Evolutionary conservation across 2,797 vertebrate species (phyloP).

Genomic region (Acipenser transmontanus): DNA sequence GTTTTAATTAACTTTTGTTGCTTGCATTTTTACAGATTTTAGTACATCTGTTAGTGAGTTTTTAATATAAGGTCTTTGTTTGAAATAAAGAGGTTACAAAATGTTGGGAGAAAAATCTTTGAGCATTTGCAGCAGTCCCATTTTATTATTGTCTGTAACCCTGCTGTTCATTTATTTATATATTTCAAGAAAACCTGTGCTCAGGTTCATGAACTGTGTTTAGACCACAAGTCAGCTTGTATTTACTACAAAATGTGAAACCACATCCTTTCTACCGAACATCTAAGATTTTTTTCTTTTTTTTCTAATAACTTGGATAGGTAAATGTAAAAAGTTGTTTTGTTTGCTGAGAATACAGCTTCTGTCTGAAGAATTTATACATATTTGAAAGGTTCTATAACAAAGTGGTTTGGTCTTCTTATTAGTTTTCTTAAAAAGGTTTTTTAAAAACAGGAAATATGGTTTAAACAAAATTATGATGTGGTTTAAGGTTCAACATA

Average conservation of each 20-base stretch:
- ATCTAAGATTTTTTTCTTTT: conserved; percentile 14
- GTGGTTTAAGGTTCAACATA: background rate
- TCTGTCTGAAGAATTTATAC: background rate
- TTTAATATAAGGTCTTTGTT: too few relatives aligned
- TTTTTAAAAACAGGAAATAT: conserved; percentile 1
- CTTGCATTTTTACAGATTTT: too few relatives aligned
- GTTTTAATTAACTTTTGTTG: too few relatives aligned
- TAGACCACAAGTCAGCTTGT: conserved; percentile 52
- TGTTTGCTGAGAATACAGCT: conserved; percentile 3
- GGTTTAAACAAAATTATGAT: background rate
- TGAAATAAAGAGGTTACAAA: too few relatives aligned
- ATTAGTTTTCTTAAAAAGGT: background rate
- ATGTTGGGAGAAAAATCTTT: too few relatives aligned
- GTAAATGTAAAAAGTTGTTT: conserved; percentile 8
- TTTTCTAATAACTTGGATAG: background rate
- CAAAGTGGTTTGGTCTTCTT: too few relatives aligned
- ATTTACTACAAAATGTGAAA: conserved; percentile 50
- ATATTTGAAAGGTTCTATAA: too few relatives aligned
- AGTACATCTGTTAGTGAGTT: too few relatives aligned
- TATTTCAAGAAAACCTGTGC: conserved; percentile 20
- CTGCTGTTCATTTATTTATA: conserved; percentile 17
- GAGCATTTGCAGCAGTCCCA: background rate
- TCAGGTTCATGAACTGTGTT: conserved; percentile 38
- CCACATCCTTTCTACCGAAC: conserved; percentile 58
- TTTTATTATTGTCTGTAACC: conserved; percentile 9